Evolutionary conservation across 2,888 invertebrate species (phyloP), one percentile per base, ranked within the genome.

Genomic region (Clepsis dumicolana): DNA sequence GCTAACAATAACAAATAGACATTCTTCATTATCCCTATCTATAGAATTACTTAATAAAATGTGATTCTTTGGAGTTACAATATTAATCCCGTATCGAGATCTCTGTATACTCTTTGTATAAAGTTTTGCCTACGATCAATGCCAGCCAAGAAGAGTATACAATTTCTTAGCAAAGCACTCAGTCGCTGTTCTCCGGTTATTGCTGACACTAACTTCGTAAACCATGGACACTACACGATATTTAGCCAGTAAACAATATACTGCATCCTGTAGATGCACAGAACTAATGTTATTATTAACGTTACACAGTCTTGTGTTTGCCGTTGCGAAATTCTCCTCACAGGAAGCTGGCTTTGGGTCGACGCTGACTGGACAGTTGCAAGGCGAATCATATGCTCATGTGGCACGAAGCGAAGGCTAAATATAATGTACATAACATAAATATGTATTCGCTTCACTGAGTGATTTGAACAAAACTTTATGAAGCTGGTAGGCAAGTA

Each of bases 201-300:
- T 21, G 14, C 29, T 27, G 52, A 14, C 27, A 52, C 18, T 38
- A 65, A 56, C 66, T 66, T 56, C 14, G 25, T 53, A n/a, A 59
- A 25, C 54, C 35, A 54, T 18, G 44, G 44, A 54, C 18, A 48
- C 25, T 62, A 48, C 41, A 44, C 18, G 32, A 38, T 54, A 53
- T 61, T 53, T 18, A 54, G 54, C 35, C 21, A 4, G 38, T 10
- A 59, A 65, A 53, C 52, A 52, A 38, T 25, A n/a, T 35, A 24
- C 50, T 59, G 57, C 29, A 50, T 50, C 21, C 14, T 12, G 18
- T 18, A 18, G 18, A 44, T 8, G 8, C 18, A 44, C 18, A 41
- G 38, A 35, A 41, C 54, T 64, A 52, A 50, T 21, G 35, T 48
- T 7, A n/a, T 65, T 25, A 65, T 64, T 57, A 50, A 24, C 12